Evolutionary conservation across 2,888 invertebrate species (phyloP).

Genomic region (Luperina nickerlii): DNA sequence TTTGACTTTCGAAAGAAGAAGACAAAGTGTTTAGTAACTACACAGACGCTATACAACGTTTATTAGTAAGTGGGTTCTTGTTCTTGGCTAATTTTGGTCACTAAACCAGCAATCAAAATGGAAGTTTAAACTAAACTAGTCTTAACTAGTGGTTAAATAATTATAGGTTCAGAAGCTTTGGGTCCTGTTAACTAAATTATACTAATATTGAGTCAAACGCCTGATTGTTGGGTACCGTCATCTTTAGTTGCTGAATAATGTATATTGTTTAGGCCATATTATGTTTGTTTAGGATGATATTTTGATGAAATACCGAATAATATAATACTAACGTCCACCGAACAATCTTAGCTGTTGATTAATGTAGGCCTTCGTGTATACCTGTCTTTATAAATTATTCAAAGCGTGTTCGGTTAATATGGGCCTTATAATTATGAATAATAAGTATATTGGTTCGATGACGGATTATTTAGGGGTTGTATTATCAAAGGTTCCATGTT

Average conservation of each 20-base stretch:
- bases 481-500: conserved; percentile 10
- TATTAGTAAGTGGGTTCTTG: conserved; percentile 12
- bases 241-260: conserved; percentile 80
- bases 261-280: conserved; percentile 78
- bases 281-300: conserved; percentile 85
- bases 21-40: too few species aligned
- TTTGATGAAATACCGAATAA: conserved; percentile 77
- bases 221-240: conserved; percentile 75
- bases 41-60: too few species aligned
- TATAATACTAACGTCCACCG: conserved; percentile 63
- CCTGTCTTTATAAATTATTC: conserved; percentile 70
- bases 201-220: conserved; percentile 65
- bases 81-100: conserved; percentile 55
- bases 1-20: too few species aligned
- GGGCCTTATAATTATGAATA: conserved; percentile 47
- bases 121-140: conserved; percentile 52
- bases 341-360: conserved; percentile 78
- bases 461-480: conserved; percentile 28
- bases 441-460: conserved; percentile 32
- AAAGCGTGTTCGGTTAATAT: conserved; percentile 42
- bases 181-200: conserved; percentile 62
- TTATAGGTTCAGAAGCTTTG: conserved; percentile 60
- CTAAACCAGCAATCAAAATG: conserved; percentile 54
- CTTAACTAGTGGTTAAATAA: conserved; percentile 63
- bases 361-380: conserved; percentile 72